Conservation (phyloP, 2,113 vertebrate genomes). For the Larimichthys polyactis region DNA sequence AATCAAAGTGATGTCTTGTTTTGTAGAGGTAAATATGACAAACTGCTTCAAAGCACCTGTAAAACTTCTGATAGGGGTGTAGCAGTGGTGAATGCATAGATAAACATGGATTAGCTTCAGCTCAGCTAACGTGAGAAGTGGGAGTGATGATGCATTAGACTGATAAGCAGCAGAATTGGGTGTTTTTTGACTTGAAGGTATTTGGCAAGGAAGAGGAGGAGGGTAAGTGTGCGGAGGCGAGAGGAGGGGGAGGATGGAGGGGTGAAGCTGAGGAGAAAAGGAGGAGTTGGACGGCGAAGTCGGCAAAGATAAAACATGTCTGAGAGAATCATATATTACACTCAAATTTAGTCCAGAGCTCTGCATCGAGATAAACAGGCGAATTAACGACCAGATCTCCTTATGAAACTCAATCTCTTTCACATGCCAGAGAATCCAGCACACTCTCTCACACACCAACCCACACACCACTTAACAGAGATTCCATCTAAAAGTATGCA, state of each 20-base stretch:
- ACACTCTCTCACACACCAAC: slow-evolving; percentile 21
- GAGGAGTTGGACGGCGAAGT: slow-evolving; percentile 33
- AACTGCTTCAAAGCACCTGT: slow-evolving; percentile 40
- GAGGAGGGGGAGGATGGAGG: background rate
- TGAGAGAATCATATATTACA: slow-evolving; percentile 54
- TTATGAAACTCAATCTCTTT: slow-evolving; percentile 79
- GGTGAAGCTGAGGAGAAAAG: slow-evolving; percentile 15
- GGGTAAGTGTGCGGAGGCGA: slow-evolving; percentile 2
- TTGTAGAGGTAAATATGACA: slow-evolving; percentile 41
- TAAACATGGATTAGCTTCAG: slow-evolving; percentile 41
- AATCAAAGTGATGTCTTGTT: slow-evolving; percentile 56
- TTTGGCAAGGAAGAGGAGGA: slow-evolving; percentile 46
- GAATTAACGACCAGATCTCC: slow-evolving; percentile 73
- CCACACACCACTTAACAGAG: slow-evolving; percentile 59
- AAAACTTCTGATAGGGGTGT: slow-evolving; percentile 4
- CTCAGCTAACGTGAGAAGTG: slow-evolving; percentile 38
- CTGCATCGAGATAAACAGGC: slow-evolving; percentile 66
- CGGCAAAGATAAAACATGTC: slow-evolving; percentile 56
- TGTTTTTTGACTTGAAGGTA: slow-evolving; percentile 57
- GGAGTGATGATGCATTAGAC: slow-evolving; percentile 48
- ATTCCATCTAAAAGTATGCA: slow-evolving; percentile 61
- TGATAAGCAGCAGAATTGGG: slow-evolving; percentile 54
- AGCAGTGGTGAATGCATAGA: slow-evolving; percentile 4
- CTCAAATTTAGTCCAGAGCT: slow-evolving; percentile 65
- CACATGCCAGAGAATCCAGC: slow-evolving; percentile 65